A percentile compares a stretch with the other conserved stretches of the same genome.
Conservation (phyloP, 2,888 invertebrate species). For the Pterostichus niger region DNA sequence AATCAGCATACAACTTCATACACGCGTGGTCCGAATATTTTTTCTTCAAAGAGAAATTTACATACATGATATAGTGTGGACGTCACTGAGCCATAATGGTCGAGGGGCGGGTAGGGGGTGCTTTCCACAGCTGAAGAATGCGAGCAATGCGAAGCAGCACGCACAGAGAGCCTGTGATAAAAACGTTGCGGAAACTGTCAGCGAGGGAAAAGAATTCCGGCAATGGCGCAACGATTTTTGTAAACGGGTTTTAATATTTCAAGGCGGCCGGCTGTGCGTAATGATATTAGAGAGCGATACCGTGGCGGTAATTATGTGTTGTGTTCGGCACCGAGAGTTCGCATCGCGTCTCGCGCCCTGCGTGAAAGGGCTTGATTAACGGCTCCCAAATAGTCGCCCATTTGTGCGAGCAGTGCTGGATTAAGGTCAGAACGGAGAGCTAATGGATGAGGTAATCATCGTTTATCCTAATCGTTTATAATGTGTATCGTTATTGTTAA, state of each 20-base stretch:
- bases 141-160: conserved; percentile 33
- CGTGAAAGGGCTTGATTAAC: conserved; percentile 52
- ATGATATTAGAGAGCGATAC: conserved; percentile 50
- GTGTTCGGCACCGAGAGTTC: conserved; percentile 34
- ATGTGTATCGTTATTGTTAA: conserved; percentile 62
- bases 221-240: conserved; percentile 55
- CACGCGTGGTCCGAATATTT: conserved; percentile 1
- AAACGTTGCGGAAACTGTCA: conserved; percentile 58
- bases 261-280: conserved; percentile 46
- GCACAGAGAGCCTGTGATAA: conserved; percentile 38
- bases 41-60: conserved; percentile 41
- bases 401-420: conserved; percentile 55
- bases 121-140: not conserved
- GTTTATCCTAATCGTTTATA: conserved; percentile 64
- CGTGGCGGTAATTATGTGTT: conserved; percentile 49
- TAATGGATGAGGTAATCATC: conserved; percentile 65
- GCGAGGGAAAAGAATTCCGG: conserved; percentile 49
- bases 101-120: not conserved
- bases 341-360: not conserved
- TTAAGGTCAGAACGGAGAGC: conserved; percentile 51
- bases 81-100: not conserved
- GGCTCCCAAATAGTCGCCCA: conserved; percentile 56
- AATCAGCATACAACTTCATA: not conserved
- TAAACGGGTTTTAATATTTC: conserved; percentile 48
- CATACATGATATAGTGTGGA: conserved; percentile 41